Percentiles rank a stretch among this genome's conserved stretches.
phyloP scores from a whole-genome alignment of 2,113 vertebrate species.

The Thalassoma bifasciatum region DNA sequence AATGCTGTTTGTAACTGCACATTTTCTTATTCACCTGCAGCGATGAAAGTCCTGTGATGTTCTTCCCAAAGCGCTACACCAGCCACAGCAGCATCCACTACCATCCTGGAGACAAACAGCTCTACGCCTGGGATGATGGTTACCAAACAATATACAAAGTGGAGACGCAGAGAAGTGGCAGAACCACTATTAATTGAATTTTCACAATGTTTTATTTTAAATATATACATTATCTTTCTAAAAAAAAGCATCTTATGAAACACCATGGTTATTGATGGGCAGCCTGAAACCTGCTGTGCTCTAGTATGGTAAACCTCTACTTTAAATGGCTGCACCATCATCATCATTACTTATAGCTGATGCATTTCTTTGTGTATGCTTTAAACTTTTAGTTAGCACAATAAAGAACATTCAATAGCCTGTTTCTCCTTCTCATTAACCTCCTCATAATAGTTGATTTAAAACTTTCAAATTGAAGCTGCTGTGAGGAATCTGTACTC shows the following conservation, averaged over 20 bases:
- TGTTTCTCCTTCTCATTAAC: not conserved
- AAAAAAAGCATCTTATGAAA: not conserved
- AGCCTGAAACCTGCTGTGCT: constrained; percentile 8
- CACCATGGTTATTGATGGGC: not conserved
- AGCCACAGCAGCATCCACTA: constrained; percentile 91
- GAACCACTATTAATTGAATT: constrained; percentile 20
- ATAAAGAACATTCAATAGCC: constrained; percentile 48
- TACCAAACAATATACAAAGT: constrained; percentile 94
- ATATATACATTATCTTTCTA: not conserved
- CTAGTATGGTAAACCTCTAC: constrained; percentile 37
- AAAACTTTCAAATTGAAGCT: no score
- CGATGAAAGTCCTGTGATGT: constrained; percentile 78
- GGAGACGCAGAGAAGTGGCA: constrained; percentile 71
- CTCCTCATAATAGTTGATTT: not conserved
- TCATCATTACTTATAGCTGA: constrained; percentile 8
- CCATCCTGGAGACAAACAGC: constrained; percentile 89
- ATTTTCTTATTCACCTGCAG: constrained; percentile 24
- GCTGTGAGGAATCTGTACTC: no score
- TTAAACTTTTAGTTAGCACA: constrained; percentile 40
- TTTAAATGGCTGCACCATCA: constrained; percentile 39
- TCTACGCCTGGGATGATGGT: constrained; percentile 95
- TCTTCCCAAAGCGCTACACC: constrained; percentile 89
- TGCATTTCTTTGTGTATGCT: constrained; percentile 12
- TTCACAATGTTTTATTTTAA: not conserved
- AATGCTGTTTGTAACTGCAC: no score